Base-by-base conservation (phyloP, 2,888 invertebrate species). In the Autographa pulchrina region DNA sequence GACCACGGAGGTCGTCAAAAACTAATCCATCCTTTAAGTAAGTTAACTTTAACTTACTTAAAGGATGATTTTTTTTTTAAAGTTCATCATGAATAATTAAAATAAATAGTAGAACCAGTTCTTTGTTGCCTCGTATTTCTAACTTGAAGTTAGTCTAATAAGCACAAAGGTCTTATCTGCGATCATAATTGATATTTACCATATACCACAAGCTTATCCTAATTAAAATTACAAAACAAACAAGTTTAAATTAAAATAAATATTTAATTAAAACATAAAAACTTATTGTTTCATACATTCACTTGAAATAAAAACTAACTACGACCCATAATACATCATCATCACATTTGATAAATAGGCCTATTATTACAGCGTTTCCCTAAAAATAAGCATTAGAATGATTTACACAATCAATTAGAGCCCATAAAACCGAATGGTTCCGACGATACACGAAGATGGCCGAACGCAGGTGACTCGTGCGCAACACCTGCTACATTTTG, bases 401-500 rank as follows among this genome's bases (percentile, higher is more conserved):
- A 83, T 80, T 82, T 84, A 83, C 62, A 56, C 62, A 71, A 84
- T 80, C 69, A 75, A 82, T 82, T 82, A 77, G 69, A 73, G 58
- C 62, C 58, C 65, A 72, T 83, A 78, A 80, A 83, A 74, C 70
- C 81, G 70, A 76, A 72, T 63, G 72, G 59, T 64, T 41, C 72
- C 73, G 81, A 69, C 60, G 67, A 72, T 58, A 8, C 18, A n/a
- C 48, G 48, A 48, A 48, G 48, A 48, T 6, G n/a, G 7, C 56
- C 78, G 70, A 67, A 64, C 52, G 72, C 83, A 84, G 78, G 83
- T 78, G 83, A 78, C 72, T 52, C 72, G 69, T 32, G 31, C 66
- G 60, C 68, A 76, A 14, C 82, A 84, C 82, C 82, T 84, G 82
- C 84, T 66, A 25, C 16, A 59, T 58, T 67, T 70, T 61, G 59